Evolutionary conservation across 1,140 invertebrate genomes (phyloP), one percentile per base, ranked within the genome.

Genomic region (Eufriesea mexicana): DNA sequence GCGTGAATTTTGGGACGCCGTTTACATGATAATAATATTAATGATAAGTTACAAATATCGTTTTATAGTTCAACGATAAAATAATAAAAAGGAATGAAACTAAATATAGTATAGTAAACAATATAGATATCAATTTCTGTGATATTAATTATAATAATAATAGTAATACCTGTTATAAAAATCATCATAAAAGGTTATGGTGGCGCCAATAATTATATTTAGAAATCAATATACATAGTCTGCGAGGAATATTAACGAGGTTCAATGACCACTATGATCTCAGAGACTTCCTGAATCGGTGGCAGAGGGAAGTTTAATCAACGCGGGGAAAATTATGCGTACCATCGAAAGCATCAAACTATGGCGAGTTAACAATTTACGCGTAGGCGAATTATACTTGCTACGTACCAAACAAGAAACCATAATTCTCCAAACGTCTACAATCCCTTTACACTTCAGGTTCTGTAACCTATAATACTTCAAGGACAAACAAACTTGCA

Each of bases 231-330:
- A 35, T 35, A 35, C 35, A 35, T 35, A 35, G 35, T 4, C 35
- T 35, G 35, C 35, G 35, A 2, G 35, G 23, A 45, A n/a, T 25
- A 23, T 68, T 68, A 47, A 49, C n/a, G 25, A 20, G 45, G 67
- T 70, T 49, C 67, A 49, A 10, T 25, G 45, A 28, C 45, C n/a
- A 70, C n/a, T 49, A n/a, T 49, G 8, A 25, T 25, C 8, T 8
- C 45, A 49, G 23, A 49, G 45, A 7, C n/a, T 14, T 0, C n/a
- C n/a, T 49, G 45, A 70, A 70, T 47, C 16, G 45, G 16, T 16
- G n/a, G n/a, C 23, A 70, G 16, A 25, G 5, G 45, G 45, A 70
- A 70, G 49, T 70, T 70, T 70, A 70, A 49, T 45, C 14, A 70
- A 70, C 67, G 49, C 42, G 7, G 20, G 23, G 14, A 35, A 35